Percentiles rank a stretch among this genome's conserved stretches.
Conservation (phyloP, 2,797 vertebrate species). For the Anguilla obscura region DNA sequence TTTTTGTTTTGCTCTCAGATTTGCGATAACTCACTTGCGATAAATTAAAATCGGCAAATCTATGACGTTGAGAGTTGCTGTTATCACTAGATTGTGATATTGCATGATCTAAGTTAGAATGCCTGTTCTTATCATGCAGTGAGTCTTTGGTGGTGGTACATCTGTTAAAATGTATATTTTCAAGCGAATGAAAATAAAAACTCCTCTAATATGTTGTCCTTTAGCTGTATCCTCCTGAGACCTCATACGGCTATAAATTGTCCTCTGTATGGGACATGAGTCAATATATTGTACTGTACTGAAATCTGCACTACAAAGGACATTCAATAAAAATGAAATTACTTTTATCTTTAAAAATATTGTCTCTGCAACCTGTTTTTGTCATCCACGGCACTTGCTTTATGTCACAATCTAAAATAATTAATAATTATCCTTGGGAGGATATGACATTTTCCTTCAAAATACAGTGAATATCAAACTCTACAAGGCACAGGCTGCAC, state of each 20-base stretch:
- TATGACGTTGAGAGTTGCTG: background rate
- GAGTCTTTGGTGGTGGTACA: background rate
- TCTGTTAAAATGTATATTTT: background rate
- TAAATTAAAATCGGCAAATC: background rate
- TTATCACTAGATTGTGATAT: background rate
- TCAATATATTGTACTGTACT: background rate
- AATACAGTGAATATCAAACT: background rate
- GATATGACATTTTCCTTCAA: background rate
- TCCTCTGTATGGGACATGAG: too few species aligned
- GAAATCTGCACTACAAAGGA: background rate
- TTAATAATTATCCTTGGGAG: background rate
- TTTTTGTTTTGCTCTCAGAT: background rate
- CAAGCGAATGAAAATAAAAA: background rate
- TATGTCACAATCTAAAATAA: background rate
- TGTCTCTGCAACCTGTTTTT: background rate
- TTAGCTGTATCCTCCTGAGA: background rate
- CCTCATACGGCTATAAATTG: too few species aligned
- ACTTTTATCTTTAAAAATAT: background rate
- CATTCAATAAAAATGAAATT: background rate
- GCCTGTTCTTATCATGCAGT: background rate
- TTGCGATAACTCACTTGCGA: background rate
- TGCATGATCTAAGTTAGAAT: background rate
- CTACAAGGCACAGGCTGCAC: background rate
- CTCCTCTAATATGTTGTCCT: background rate
- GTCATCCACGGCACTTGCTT: background rate